phyloP scores from a whole-genome alignment of 2,888 invertebrate genomes.

The Biston stratarius region DNA sequence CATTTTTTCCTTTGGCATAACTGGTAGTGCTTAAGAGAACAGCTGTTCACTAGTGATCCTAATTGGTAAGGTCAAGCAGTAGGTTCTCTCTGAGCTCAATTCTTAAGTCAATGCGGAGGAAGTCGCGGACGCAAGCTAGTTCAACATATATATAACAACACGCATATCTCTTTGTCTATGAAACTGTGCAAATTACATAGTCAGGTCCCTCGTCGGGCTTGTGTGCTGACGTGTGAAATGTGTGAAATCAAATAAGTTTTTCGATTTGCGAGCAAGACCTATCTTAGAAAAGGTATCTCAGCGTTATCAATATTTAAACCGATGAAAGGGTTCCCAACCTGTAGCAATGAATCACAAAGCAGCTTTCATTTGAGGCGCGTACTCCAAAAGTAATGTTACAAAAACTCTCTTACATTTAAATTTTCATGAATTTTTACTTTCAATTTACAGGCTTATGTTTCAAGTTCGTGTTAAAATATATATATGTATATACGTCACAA shows the following conservation, averaged over 20 bases:
- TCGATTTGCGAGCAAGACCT: conserved; percentile 4
- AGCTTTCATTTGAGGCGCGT: conserved; percentile 1
- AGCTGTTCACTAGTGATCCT: no score
- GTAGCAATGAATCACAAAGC: conserved; percentile 19
- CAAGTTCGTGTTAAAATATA: neutral
- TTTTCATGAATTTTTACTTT: neutral
- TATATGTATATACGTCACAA: neutral
- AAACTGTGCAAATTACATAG: no score
- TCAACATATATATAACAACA: no score
- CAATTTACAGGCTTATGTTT: neutral
- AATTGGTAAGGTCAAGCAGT: no score
- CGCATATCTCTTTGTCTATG: no score
- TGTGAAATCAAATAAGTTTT: conserved; percentile 5
- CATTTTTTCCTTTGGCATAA: no score
- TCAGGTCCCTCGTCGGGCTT: neutral
- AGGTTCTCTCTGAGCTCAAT: no score
- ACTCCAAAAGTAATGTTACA: neutral
- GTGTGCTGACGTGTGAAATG: neutral
- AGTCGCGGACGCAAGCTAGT: no score
- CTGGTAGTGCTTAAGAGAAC: no score
- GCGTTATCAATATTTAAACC: conserved; percentile 19
- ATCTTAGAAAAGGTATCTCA: conserved; percentile 4
- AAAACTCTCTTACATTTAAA: conserved; percentile 1
- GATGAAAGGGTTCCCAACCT: conserved; percentile 12
- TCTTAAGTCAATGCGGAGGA: no score